phyloP scores from a whole-genome alignment of 2,888 invertebrate genomes.

The Drosophila basisetae region DNA sequence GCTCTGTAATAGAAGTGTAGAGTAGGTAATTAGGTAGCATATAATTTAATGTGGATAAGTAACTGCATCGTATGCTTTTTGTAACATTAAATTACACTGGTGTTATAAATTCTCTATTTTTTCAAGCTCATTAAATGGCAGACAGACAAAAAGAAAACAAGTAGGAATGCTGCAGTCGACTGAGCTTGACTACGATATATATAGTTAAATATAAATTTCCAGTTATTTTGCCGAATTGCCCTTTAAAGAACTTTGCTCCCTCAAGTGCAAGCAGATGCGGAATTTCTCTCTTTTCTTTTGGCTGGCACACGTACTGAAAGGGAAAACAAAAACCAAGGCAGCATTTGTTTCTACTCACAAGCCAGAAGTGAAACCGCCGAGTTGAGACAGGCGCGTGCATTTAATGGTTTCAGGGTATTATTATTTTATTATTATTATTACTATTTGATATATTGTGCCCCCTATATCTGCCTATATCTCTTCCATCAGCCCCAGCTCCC shows the following conservation, averaged over 20 bases:
- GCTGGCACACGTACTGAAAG: background rate
- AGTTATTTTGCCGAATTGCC: background rate
- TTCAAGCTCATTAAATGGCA: background rate
- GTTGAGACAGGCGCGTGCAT: too few species aligned
- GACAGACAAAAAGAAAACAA: background rate
- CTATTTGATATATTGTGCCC: too few species aligned
- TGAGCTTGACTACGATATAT: background rate
- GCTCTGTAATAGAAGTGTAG: conserved; percentile 83
- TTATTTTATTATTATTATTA: too few species aligned
- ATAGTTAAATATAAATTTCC: background rate
- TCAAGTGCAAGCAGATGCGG: background rate
- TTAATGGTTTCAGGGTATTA: background rate
- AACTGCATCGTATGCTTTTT: background rate
- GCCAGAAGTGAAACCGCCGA: background rate
- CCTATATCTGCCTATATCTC: too few species aligned
- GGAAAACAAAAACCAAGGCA: background rate
- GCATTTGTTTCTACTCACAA: background rate
- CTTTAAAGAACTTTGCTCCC: background rate
- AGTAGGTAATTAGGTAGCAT: background rate
- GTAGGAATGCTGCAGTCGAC: background rate
- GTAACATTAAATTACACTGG: background rate
- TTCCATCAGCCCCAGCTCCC: too few species aligned
- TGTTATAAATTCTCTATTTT: background rate
- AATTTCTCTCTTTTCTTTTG: background rate
- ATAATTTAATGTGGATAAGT: background rate